Evolutionary conservation across 2,888 invertebrate genomes (phyloP).

Genomic region (Dioctria linearis): DNA sequence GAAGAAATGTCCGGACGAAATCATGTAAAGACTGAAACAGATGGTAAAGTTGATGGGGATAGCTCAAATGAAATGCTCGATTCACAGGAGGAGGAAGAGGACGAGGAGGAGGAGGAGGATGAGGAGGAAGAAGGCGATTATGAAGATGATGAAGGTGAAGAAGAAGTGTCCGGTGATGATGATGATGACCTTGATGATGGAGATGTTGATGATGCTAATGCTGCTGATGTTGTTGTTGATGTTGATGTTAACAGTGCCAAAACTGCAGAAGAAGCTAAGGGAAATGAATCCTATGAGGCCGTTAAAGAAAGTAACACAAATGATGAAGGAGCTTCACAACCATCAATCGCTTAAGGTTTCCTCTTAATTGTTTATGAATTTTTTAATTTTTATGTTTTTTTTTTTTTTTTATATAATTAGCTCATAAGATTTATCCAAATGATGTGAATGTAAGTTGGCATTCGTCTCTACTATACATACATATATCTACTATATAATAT

Average conservation of each 20-base stretch:
- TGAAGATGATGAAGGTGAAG: slow-evolving; percentile 51
- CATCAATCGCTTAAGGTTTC: slow-evolving; percentile 42
- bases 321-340: slow-evolving; percentile 20
- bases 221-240: neutral
- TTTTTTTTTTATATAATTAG: neutral
- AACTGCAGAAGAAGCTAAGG: slow-evolving; percentile 36
- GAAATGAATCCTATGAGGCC: slow-evolving; percentile 38
- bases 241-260: slow-evolving; percentile 31
- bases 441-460: neutral
- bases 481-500: neutral
- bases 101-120: slow-evolving; percentile 60
- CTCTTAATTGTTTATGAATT: no score
- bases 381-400: slow-evolving; percentile 53
- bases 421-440: neutral
- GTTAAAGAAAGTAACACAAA: slow-evolving; percentile 45
- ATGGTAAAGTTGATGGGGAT: slow-evolving; percentile 55
- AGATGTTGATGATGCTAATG: no score
- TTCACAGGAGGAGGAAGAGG: slow-evolving; percentile 64
- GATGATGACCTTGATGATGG: slow-evolving; percentile 56
- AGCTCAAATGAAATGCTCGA: slow-evolving; percentile 63
- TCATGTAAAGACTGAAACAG: slow-evolving; percentile 10
- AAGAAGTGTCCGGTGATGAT: slow-evolving; percentile 42
- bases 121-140: slow-evolving; percentile 56
- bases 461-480: neutral
- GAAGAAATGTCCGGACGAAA: slow-evolving; percentile 33